A percentile compares a stretch with the other conserved stretches of the same genome.
phyloP scores from a whole-genome alignment of 2,797 vertebrate species.

The Hydrocynus forskahlii region DNA sequence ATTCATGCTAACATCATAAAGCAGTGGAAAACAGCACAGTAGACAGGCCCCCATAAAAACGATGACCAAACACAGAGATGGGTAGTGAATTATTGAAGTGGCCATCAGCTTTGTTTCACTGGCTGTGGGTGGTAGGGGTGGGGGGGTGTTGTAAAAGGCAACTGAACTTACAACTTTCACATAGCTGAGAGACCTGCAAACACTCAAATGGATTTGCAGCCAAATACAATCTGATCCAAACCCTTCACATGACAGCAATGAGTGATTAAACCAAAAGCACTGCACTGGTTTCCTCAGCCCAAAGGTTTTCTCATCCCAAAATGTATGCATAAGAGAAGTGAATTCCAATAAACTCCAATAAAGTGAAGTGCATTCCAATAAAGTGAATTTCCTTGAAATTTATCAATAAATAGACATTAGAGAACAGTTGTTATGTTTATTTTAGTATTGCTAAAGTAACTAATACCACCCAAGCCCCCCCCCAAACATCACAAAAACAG shows the following conservation, averaged over 20 bases:
- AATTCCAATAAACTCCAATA: too few relatives aligned
- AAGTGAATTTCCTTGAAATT: too few relatives aligned
- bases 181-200: background rate
- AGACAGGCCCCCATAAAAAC: constrained; percentile 57
- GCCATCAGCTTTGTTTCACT: constrained; percentile 47
- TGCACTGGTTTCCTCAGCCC: background rate
- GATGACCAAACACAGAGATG: constrained; percentile 58
- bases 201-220: background rate
- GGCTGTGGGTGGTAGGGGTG: constrained; percentile 11
- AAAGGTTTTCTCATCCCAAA: background rate
- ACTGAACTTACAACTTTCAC: constrained; percentile 28
- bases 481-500: background rate
- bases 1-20: constrained; percentile 64
- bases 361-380: too few relatives aligned
- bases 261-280: constrained; percentile 13
- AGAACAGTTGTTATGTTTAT: constrained; percentile 5
- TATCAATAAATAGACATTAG: too few relatives aligned
- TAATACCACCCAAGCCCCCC: constrained; percentile 2
- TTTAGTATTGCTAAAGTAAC: constrained; percentile 27
- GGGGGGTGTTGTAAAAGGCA: constrained; percentile 15
- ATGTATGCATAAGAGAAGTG: constrained; percentile 38
- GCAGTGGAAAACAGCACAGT: constrained; percentile 54
- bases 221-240: background rate
- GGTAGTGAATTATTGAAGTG: constrained; percentile 63
- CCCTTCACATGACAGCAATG: background rate